Percentiles rank a stretch among this genome's conserved stretches.
Evolutionary conservation across 2,113 vertebrate species (phyloP).

Genomic region (Dasyprocta punctata): DNA sequence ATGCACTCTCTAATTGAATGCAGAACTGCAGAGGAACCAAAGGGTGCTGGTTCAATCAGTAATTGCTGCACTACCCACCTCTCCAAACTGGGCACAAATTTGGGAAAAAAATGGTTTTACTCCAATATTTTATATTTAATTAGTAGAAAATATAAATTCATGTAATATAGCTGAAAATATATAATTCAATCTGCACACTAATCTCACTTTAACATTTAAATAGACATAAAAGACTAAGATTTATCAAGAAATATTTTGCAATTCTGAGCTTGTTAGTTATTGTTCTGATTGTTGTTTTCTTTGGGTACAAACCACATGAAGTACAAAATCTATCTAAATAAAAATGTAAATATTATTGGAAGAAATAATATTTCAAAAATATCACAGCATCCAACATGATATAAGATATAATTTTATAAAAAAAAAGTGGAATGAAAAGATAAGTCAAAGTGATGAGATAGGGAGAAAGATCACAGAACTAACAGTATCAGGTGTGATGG

Average conservation of each 20-base stretch:
- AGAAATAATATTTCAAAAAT: not conserved
- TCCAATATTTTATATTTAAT: not conserved
- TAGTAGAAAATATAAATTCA: not conserved
- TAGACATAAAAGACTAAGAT: not conserved
- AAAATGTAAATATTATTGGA: not conserved
- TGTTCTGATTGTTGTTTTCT: not conserved
- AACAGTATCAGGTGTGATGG: not conserved
- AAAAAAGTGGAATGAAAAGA: not conserved
- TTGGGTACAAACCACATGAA: not conserved
- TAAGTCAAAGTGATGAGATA: not conserved
- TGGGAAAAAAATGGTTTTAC: not conserved
- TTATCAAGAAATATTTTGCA: not conserved
- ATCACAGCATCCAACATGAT: not conserved
- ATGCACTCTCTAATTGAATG: not conserved
- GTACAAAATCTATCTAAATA: not conserved
- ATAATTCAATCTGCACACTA: not conserved
- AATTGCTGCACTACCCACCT: not conserved
- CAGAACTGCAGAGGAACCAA: not conserved
- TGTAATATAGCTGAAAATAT: not conserved
- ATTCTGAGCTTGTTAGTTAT: not conserved
- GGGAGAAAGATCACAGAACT: not conserved
- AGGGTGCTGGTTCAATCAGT: not conserved
- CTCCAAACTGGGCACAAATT: not conserved
- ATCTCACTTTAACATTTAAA: not conserved
- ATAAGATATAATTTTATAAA: not conserved